These are phyloP conservation scores for Lepus timidus DNA, from an alignment of 2,113 vertebrate species.

Conservation along the genomic window DNA sequence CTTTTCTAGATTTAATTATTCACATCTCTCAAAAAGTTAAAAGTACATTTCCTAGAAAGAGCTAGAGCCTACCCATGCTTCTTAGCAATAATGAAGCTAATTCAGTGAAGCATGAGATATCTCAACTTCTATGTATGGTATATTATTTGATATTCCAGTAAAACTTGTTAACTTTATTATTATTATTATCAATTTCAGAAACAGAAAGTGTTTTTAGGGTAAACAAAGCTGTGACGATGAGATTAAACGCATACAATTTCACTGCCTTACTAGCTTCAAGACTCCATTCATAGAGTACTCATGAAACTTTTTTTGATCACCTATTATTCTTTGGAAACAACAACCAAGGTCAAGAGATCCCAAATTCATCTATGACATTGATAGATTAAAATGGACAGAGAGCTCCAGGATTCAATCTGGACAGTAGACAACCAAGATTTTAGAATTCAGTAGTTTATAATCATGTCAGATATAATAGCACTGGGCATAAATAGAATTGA, in stretches of 20 bases:
- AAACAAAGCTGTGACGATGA: background rate
- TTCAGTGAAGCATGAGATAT: background rate
- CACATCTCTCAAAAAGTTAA: background rate
- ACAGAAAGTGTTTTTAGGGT: background rate
- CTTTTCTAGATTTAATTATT: background rate
- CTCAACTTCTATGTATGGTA: background rate
- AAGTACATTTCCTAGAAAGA: conserved; percentile 9
- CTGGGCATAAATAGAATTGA: background rate
- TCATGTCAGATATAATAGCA: background rate
- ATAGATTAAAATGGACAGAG: background rate
- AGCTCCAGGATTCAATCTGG: background rate
- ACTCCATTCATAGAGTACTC: background rate
- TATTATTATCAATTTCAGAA: background rate
- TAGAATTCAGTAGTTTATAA: background rate
- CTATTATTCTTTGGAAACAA: background rate
- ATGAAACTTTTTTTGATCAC: background rate
- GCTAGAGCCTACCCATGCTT: background rate
- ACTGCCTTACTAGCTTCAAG: background rate
- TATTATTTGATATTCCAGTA: background rate
- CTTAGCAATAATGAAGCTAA: background rate
- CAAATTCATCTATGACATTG: background rate
- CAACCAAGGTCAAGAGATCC: background rate
- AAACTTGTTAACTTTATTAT: background rate
- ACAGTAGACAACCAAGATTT: background rate
- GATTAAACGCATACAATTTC: background rate